Base-by-base conservation (phyloP, 30 jellyfish, hydroid and myxozoan genomes). In the Pseudorhiza aurosa region DNA sequence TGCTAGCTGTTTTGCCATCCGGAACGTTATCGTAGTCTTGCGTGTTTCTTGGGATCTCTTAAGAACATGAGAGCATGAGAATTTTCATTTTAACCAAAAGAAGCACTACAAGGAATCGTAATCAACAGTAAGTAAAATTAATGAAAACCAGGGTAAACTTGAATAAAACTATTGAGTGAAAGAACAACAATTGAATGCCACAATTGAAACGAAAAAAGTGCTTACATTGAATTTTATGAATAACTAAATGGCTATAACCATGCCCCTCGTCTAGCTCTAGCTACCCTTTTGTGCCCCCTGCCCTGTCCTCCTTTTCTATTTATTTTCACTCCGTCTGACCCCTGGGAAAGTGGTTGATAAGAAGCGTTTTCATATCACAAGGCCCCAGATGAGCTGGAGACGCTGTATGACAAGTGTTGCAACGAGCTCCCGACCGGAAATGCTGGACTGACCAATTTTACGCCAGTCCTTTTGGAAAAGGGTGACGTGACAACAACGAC, bases 351-450 rank as follows among this genome's bases (percentile, higher is more conserved):
- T 19, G 22, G 9, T 8, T 17, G 26, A 8, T 53, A 7, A 11
- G 10, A 19, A 17, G 9, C 12, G 0, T 18, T 56, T 74, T 25
- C 22, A 14, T 58, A 5, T 39, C 50, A 5, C 14, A 27, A 80
- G 91, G 82, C 91, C 30, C 91, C 91, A 44, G 75, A 39, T 50
- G 91, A 80, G 10, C 58, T 80, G 9, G 91, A 80, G 21, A 7
- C 77, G 1, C 69, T 65, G 8, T 51, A 80, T 33, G 81, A 80
- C 14, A 65, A 53, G 42, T 51, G 78, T 69, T 80, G 91, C 60
- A 43, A 46, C n/a, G 91, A 64, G 10, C 58, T 80, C 19, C 84
- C 65, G 14, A 31, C 67, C 9, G 91, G 65, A 0, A 44, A 43
- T 46, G 47, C 58, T 8, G 84, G 65, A 28, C 75, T 57, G 35